A percentile compares a stretch with the other conserved stretches of the same genome.
Evolutionary conservation across 2,113 vertebrate genomes (phyloP).

Genomic region (Mellivora capensis): DNA sequence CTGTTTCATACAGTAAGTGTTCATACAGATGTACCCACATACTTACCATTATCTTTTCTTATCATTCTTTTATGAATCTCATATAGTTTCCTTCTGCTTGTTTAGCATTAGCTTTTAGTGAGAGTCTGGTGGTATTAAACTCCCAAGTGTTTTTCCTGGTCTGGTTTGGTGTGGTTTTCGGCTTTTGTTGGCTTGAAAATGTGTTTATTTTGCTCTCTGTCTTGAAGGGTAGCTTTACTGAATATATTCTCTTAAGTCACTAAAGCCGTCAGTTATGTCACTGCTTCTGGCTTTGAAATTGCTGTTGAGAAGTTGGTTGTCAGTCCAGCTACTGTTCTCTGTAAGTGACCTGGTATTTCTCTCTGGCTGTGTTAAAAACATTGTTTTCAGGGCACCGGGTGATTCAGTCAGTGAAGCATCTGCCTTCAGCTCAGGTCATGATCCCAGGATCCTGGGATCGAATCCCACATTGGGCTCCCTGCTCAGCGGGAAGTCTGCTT

Average conservation of each 20-base stretch:
- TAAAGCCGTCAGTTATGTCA: rapidly evolving
- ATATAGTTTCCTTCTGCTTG: not conserved
- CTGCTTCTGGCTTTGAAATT: not conserved
- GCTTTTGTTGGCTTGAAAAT: not conserved
- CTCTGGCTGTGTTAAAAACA: not conserved
- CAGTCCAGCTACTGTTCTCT: not conserved
- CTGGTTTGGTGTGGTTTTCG: not conserved
- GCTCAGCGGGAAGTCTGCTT: too few species aligned
- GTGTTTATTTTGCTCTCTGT: not conserved
- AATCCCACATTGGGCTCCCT: too few species aligned
- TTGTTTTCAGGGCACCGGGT: not conserved
- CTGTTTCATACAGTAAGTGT: not conserved
- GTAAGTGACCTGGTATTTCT: not conserved
- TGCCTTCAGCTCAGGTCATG: too few species aligned
- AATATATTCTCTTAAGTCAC: not conserved
- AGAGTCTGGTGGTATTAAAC: not conserved
- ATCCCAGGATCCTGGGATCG: too few species aligned
- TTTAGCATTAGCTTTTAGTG: not conserved
- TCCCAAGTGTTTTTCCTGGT: not conserved
- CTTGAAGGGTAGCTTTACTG: not conserved
- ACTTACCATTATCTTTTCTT: not conserved
- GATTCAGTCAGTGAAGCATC: too few species aligned
- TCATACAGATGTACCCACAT: not conserved
- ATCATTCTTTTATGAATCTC: not conserved
- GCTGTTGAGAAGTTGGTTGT: not conserved